Evolutionary conservation across 1,140 invertebrate species (phyloP), one percentile per base, ranked within the genome.

Genomic region (Bombus cullumanus): DNA sequence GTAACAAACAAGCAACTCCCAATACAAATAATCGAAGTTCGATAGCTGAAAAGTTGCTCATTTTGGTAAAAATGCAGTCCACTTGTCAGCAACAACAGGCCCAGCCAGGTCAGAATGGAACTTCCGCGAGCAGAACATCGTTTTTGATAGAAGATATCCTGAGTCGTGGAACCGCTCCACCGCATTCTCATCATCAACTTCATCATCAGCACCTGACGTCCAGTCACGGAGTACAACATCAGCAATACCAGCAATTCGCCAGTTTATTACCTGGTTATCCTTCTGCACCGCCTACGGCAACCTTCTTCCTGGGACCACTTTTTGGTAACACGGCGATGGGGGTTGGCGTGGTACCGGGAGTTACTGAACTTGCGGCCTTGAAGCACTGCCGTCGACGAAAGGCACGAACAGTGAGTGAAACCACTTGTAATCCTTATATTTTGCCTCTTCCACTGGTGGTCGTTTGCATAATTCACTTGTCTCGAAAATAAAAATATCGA

Each of bases 351-450:
- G 93, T 95, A 34, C 94, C 95, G 22, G 93, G 93, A 18, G 92
- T 94, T 75, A 90, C 91, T 57, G 94, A 95, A 86, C 91, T 94
- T 53, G 92, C 94, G 69, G 98, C 97, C 1, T 95, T 98, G 59
- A 98, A 99, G 94, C 98, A 99, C 91, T 99, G 98, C 94, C 96
- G 98, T 15, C 96, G 98, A 91, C 96, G 98, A 89, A 99, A 99
- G 96, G 98, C 98, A 0, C 96, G 99, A 74, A 99, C 99, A 0
- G 99, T 95, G 81, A 95, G 88, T 83, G 74, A 37, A n/a, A 18
- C 39, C 31, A 31, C 25, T 41, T n/a, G 5, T 25, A 57, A 80
- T 34, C 28, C 18, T n/a, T 62, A 18, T 39, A 3, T 39, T 22
- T 13, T n/a, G 28, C 15, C 8, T 73, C 10, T 37, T 18, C 12